Base-by-base conservation (phyloP, 2,797 vertebrate species). In the Pangasius larnaudii region DNA sequence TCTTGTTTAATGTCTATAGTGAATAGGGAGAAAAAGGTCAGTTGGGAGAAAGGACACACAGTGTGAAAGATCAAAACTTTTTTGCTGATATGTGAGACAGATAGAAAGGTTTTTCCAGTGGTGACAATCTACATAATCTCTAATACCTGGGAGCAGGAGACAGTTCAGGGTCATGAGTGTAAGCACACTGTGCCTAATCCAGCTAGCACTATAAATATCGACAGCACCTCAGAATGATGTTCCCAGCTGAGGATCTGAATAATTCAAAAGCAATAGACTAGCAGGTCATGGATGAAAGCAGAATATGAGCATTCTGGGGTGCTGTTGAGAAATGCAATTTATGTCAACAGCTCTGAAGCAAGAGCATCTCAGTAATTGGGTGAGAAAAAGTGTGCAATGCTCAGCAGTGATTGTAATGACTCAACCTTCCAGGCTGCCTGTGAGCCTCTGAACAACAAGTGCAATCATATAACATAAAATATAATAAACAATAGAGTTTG, bases 1-100 rank as follows among this genome's bases (percentile, higher is more conserved):
- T 99, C 94, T 99, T 99, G 95, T 99, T 99, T 94, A 99, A 95
- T 1, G 98, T 99, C 98, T 99, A 95, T 30, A 94, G 93, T 46
- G 59, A 24, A 72, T 56, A 65, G n/a, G 61, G 53, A 83, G 86
- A 63, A 65, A n/a, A 83, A 53, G 36, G 16, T 92, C 61, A 88
- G 42, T 86, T 77, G 74, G 16, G 19, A 71, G 22, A 71, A 65
- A 4, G 5, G 53, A 81, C 59, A 19, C 39, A 71, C 3, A 11
- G 3, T 77, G 27, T 9, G 67, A 58, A 78, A 51, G 24, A 33
- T 72, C 86, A 59, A 81, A 27, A 71, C 71, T 63, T 36, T 36
- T 87, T n/a, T 58, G 59, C 71, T 85, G 51, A 86, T 72, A 79
- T 19, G 27, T 49, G 51, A 84, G 81, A 39, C 71, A 74, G 72